Base-by-base conservation (phyloP, 2,888 invertebrate species). In the Sminthurinus aureus region DNA sequence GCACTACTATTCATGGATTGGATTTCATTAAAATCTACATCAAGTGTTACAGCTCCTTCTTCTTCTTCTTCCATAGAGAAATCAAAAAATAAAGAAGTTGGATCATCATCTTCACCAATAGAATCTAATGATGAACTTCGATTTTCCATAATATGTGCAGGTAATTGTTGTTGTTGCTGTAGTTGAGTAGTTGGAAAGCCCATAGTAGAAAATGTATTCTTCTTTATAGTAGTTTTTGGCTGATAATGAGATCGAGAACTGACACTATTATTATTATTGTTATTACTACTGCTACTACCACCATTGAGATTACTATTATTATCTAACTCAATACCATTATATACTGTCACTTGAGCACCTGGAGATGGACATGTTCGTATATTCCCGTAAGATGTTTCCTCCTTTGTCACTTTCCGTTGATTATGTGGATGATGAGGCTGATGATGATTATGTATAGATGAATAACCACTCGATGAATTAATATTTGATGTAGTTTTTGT, bases 41-140 rank as follows among this genome's bases (percentile, higher is more conserved):
- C 85, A 24, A 85, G 80, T 6, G 75, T 71, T 12, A 71, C 26
- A 22, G 74, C 80, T 51, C 67, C 76, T 76, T 79, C 82, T 82
- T 82, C 84, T 38, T 81, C 81, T 74, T 78, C 84, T 82, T 84
- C 84, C 74, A 84, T 84, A 0, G 81, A 82, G 51, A 84, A 82
- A 71, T 84, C 84, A 51, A 84, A 67, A 79, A 84, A 76, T 38
- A 82, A 74, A 26, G 79, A 82, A 22, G 80, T 15, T 22, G 81
- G 81, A 73, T 81, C 84, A 0, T 81, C 81, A 13, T 79, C 79
- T 24, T 79, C 83, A 18, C 74, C 83, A 8, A 83, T 79, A 12
- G 83, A 83, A 52, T 83, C 83, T 71, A 83, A 64, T n/a, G 83
- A 83, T 15, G 74, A 79, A 64, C 74, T 83, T 3, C 83, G 24